Percentiles rank a stretch among this genome's conserved stretches.
phyloP scores from a whole-genome alignment of 2,888 invertebrate species.

The Drosophila borborema region DNA sequence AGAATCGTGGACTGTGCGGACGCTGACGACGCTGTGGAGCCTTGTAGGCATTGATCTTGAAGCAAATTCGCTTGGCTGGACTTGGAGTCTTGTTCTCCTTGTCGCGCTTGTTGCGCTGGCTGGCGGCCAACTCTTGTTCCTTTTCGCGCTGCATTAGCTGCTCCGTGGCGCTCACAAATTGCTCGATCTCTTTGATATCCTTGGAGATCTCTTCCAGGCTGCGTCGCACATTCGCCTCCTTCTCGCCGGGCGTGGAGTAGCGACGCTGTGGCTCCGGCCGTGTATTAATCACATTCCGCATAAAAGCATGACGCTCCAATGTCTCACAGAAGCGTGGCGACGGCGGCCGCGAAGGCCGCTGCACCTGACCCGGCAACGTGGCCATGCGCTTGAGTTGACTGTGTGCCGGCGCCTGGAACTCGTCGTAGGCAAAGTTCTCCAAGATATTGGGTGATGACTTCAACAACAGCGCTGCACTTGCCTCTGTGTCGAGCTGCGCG shows the following conservation, averaged over 20 bases:
- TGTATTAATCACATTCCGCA: conserved; percentile 83
- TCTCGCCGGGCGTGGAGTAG: conserved; percentile 82
- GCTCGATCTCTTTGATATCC: conserved; percentile 85
- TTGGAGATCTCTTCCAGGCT: conserved; percentile 85
- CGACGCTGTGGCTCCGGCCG: conserved; percentile 72
- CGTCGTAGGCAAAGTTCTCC: conserved; percentile 84
- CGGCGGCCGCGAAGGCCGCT: conserved; percentile 48
- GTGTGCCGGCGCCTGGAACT: conserved; percentile 61
- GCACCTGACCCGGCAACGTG: conserved; percentile 37
- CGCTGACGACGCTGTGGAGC: conserved; percentile 68
- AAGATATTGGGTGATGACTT: conserved; percentile 85
- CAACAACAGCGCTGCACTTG: conserved; percentile 77
- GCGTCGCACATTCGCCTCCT: conserved; percentile 82
- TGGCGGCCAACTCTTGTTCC: conserved; percentile 58
- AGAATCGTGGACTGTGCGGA: conserved; percentile 81
- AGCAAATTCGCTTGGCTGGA: conserved; percentile 76
- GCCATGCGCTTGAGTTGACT: conserved; percentile 72
- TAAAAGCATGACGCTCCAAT: conserved; percentile 83
- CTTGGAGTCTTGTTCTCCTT: conserved; percentile 84
- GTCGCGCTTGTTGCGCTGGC: conserved; percentile 62
- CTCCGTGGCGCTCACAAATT: conserved; percentile 84
- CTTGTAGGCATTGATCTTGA: conserved; percentile 84
- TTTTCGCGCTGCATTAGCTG: conserved; percentile 82
- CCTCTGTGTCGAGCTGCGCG: conserved; percentile 64
- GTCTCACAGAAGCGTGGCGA: conserved; percentile 84